Percentiles rank a stretch among this genome's conserved stretches.
Conservation (phyloP, 2,797 vertebrate genomes). For the Typhlichthys subterraneus region DNA sequence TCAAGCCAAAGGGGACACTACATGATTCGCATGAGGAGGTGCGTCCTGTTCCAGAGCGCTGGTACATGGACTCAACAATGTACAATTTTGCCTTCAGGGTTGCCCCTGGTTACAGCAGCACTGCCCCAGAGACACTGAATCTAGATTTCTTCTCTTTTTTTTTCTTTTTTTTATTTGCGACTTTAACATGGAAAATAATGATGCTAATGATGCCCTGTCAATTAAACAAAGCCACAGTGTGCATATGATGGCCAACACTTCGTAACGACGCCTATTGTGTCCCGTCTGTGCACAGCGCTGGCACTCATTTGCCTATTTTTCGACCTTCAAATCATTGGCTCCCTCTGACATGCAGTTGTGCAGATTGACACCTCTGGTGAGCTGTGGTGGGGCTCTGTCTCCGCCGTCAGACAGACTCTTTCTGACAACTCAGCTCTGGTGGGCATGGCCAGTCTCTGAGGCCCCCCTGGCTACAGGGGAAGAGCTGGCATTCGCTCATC, state of each 20-base stretch:
- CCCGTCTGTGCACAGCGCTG: slow-evolving; percentile 46
- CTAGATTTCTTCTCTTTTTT: neutral
- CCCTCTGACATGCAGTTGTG: slow-evolving; percentile 43
- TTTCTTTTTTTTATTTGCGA: slow-evolving; percentile 13
- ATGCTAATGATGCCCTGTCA: neutral
- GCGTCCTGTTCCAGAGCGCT: slow-evolving; percentile 18
- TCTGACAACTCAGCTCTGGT: slow-evolving; percentile 67
- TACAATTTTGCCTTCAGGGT: slow-evolving; percentile 24
- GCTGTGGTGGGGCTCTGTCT: slow-evolving; percentile 38
- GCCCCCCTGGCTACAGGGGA: slow-evolving; percentile 19
- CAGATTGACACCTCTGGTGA: slow-evolving; percentile 63
- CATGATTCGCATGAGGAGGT: slow-evolving; percentile 34
- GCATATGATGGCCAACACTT: slow-evolving; percentile 21
- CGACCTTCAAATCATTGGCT: slow-evolving; percentile 63
- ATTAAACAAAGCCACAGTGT: neutral
- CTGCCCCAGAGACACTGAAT: slow-evolving; percentile 13
- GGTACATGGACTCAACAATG: slow-evolving; percentile 24
- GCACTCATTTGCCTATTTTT: slow-evolving; percentile 66
- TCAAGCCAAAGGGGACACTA: slow-evolving; percentile 24
- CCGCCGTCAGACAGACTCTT: slow-evolving; percentile 65
- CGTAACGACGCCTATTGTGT: slow-evolving; percentile 32
- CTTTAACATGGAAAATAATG: neutral
- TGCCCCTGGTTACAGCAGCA: slow-evolving; percentile 27
- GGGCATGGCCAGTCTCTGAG: slow-evolving; percentile 59
- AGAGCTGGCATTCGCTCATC: slow-evolving; percentile 12